Conservation (phyloP, 2,113 vertebrate genomes). For the Hystrix brachyura region DNA sequence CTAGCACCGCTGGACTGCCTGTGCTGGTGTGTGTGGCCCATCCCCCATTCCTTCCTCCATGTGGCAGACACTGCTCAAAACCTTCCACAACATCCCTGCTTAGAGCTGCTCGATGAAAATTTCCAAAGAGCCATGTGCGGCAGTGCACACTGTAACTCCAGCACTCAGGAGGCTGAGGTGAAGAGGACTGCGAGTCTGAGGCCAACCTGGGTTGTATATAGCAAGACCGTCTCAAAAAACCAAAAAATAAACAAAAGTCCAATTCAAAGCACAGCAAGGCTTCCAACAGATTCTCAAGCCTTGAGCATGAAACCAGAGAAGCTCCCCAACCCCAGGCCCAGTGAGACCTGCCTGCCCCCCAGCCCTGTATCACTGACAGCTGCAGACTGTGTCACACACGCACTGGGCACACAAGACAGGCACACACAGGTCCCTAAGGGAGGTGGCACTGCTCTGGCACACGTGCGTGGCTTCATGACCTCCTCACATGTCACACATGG, state of each 20-base stretch:
- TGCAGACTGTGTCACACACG: accelerated
- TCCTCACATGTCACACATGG: accelerated
- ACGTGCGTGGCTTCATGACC: too few species aligned
- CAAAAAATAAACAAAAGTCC: background rate
- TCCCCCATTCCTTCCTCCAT: background rate
- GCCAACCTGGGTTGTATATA: background rate
- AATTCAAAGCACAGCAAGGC: background rate
- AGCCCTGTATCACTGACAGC: background rate
- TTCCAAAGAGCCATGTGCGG: background rate
- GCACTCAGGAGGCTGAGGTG: background rate
- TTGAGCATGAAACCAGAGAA: too few species aligned
- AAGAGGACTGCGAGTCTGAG: background rate
- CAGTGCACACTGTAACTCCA: background rate
- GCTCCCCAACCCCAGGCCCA: background rate
- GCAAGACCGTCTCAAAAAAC: background rate
- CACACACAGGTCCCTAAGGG: accelerated
- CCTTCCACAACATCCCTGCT: too few species aligned
- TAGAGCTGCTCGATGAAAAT: background rate
- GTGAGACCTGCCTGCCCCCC: background rate
- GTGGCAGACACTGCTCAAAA: accelerated
- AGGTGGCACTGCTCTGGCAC: background rate
- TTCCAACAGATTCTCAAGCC: too few species aligned
- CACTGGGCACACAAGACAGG: accelerated
- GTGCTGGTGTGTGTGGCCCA: too few species aligned
- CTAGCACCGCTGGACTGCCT: background rate